Percentiles rank a stretch among this genome's conserved stretches.
Evolutionary conservation across 2,888 invertebrate genomes (phyloP).

Genomic region (Chrysodeixis includens): DNA sequence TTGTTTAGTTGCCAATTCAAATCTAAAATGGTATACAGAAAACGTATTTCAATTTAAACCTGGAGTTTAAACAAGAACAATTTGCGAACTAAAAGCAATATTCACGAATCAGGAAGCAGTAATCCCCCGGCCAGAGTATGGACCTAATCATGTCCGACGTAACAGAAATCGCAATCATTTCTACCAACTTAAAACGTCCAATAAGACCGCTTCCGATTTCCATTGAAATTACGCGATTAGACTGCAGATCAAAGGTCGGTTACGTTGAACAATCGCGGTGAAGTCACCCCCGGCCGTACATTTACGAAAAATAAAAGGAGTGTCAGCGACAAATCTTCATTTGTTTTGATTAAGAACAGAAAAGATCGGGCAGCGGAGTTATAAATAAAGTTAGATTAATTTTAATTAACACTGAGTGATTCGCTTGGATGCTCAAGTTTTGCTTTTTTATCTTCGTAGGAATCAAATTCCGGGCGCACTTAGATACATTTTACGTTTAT

Average conservation of each 20-base stretch:
- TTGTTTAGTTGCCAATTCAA: background rate
- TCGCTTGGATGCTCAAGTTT: background rate
- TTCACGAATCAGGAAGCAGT: slow-evolving; percentile 26
- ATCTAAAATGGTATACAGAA: too few species aligned
- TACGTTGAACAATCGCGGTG: slow-evolving; percentile 28
- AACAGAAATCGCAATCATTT: slow-evolving; percentile 33
- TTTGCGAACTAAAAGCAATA: slow-evolving; percentile 9
- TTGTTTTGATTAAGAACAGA: background rate
- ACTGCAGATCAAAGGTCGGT: slow-evolving; percentile 45
- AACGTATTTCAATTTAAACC: background rate
- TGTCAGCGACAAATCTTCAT: slow-evolving; percentile 9
- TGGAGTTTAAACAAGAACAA: background rate
- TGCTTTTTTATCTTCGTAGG: background rate
- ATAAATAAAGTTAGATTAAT: slow-evolving; percentile 4
- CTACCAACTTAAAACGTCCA: slow-evolving; percentile 43
- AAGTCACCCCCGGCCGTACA: slow-evolving; percentile 30
- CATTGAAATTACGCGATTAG: slow-evolving; percentile 55
- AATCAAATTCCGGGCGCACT: background rate
- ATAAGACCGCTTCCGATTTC: slow-evolving; percentile 47
- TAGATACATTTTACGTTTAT: too few species aligned
- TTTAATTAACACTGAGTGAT: background rate
- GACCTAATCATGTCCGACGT: slow-evolving; percentile 28
- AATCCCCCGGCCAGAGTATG: slow-evolving; percentile 23
- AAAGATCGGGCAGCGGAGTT: background rate
- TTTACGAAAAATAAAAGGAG: slow-evolving; percentile 35